Conservation (phyloP, 1,140 invertebrate genomes). For the Aphis craccivora region DNA sequence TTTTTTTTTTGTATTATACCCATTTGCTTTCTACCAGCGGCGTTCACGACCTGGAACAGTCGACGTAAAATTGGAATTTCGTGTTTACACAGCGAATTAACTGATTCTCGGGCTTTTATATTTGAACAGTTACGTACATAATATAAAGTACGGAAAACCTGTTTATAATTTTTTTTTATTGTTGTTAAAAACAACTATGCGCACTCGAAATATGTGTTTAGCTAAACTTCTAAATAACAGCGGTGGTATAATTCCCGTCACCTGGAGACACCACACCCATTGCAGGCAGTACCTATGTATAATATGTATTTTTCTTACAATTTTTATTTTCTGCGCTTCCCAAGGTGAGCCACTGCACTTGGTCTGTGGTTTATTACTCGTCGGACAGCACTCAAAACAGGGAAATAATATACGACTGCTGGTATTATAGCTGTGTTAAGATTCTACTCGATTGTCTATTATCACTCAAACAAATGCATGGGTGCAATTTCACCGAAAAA, state of each 20-base stretch:
- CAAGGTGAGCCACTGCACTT: slow-evolving; percentile 46
- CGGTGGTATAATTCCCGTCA: not conserved
- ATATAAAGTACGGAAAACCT: slow-evolving; percentile 25
- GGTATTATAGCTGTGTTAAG: not conserved
- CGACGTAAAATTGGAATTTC: slow-evolving; percentile 42
- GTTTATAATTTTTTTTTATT: slow-evolving; percentile 33
- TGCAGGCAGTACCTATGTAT: not conserved
- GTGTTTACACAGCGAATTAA: slow-evolving; percentile 24
- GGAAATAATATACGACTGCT: not conserved
- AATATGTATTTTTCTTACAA: slow-evolving; percentile 8
- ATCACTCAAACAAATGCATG: not conserved
- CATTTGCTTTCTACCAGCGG: slow-evolving; percentile 40
- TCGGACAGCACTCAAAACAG: not conserved
- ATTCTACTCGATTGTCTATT: not conserved
- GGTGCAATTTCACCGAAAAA: not conserved
- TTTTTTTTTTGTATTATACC: not conserved
- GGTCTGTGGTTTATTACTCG: slow-evolving; percentile 20
- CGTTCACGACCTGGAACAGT: slow-evolving; percentile 37
- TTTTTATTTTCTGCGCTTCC: slow-evolving; percentile 30
- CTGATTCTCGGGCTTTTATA: slow-evolving; percentile 16
- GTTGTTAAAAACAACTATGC: not conserved
- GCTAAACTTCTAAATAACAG: not conserved
- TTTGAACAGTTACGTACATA: slow-evolving; percentile 28
- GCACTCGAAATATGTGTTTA: not conserved
- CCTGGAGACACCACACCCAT: not conserved